Evolutionary conservation across 2,113 vertebrate species (phyloP).

Genomic region (Gnathonemus echidnorhynchus): DNA sequence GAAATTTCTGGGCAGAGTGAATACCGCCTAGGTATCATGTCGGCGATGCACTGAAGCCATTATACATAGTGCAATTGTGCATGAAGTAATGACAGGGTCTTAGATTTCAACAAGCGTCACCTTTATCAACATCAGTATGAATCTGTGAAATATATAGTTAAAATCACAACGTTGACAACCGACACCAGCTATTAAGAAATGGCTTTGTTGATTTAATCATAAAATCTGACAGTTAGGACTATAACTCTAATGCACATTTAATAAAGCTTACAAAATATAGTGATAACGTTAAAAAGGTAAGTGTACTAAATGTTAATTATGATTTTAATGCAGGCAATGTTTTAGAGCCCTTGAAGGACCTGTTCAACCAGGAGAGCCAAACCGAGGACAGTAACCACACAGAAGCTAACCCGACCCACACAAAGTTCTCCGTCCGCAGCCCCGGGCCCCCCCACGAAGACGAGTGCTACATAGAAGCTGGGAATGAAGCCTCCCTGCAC

Average conservation of each 20-base stretch:
- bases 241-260: background rate
- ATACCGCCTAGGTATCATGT: background rate
- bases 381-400: constrained; percentile 28
- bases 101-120: background rate
- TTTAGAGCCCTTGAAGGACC: constrained; percentile 46
- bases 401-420: constrained; percentile 40
- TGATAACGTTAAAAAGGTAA: background rate
- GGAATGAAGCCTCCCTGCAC: background rate
- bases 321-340: constrained; percentile 45
- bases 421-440: background rate
- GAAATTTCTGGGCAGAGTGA: background rate
- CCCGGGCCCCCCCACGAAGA: background rate
- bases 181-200: background rate
- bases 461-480: background rate
- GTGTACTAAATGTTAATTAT: background rate
- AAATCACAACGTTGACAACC: background rate
- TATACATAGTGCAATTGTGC: background rate
- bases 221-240: background rate
- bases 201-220: background rate
- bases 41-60: background rate
- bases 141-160: background rate
- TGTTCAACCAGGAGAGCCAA: constrained; percentile 26
- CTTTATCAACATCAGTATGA: background rate
- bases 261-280: background rate
- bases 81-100: background rate